phyloP scores from a whole-genome alignment of 2,113 vertebrate genomes.

The Cyphomyrus plagiostoma region DNA sequence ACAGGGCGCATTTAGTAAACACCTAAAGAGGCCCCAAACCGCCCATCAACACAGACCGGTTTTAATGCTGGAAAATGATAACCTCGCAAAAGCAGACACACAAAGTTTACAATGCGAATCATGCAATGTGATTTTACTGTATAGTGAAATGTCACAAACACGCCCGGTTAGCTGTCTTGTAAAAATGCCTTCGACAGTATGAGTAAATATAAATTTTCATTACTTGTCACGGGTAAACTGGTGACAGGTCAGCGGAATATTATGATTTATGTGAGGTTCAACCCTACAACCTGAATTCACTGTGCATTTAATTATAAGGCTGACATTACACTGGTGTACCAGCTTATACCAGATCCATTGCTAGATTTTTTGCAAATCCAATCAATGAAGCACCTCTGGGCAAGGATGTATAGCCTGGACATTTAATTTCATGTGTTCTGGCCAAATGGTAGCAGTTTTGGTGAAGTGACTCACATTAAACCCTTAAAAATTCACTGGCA shows the following conservation, averaged over 20 bases:
- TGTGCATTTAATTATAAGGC: not conserved
- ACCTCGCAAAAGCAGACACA: not conserved
- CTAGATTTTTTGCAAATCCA: not conserved
- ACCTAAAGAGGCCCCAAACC: not conserved
- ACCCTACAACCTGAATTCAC: not conserved
- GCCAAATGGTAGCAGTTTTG: not conserved
- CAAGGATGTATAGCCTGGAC: not conserved
- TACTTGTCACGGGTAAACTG: not conserved
- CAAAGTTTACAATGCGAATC: not conserved
- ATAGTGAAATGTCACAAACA: not conserved
- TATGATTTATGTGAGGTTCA: constrained; percentile 2
- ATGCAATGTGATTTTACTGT: not conserved
- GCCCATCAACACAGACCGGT: not conserved
- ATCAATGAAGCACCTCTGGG: not conserved
- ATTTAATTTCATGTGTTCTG: constrained; percentile 4
- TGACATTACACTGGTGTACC: not conserved
- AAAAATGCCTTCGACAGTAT: not conserved
- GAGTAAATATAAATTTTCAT: constrained; percentile 8
- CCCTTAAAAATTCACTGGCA: not conserved
- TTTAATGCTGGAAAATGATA: not conserved
- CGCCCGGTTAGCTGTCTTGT: not conserved
- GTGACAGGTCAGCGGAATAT: not conserved
- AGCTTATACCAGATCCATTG: not conserved
- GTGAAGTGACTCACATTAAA: not conserved
- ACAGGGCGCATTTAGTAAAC: not conserved